Evolutionary conservation across 2,113 vertebrate species (phyloP).

Genomic region (Tiliqua scincoides): DNA sequence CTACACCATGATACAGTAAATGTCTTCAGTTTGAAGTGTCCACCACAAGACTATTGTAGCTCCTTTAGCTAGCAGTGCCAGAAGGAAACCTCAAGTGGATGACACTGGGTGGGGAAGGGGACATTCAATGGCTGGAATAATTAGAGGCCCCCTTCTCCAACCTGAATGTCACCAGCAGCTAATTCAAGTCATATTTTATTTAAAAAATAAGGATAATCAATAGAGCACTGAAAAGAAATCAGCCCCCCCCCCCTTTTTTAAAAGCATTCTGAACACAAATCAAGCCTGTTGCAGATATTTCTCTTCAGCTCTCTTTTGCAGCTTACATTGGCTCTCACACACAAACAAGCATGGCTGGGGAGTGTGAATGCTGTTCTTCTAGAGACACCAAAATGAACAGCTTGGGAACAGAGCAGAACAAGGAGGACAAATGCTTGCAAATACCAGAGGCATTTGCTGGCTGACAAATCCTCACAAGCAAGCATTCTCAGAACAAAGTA

Average conservation of each 20-base stretch:
- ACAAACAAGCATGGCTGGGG: neutral
- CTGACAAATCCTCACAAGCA: neutral
- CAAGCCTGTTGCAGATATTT: neutral
- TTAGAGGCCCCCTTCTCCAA: too few relatives aligned
- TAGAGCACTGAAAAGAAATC: neutral
- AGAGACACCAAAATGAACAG: neutral
- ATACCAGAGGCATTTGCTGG: neutral
- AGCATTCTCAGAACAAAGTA: neutral
- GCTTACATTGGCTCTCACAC: neutral
- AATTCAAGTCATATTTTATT: neutral
- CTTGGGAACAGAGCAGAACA: neutral
- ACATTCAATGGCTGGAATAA: neutral
- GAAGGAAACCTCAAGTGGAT: too few relatives aligned
- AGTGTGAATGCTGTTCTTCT: neutral
- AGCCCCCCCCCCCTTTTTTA: neutral
- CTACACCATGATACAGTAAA: too few relatives aligned
- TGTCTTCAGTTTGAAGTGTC: too few relatives aligned
- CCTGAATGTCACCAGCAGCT: neutral
- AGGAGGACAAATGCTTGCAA: neutral
- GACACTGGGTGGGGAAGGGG: neutral
- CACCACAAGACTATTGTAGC: too few relatives aligned
- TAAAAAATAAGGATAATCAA: neutral
- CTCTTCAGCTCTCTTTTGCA: neutral
- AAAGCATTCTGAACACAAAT: neutral
- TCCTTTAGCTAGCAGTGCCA: too few relatives aligned